Percentiles rank a stretch among this genome's conserved stretches.
Conservation (phyloP, 2,797 vertebrate genomes). For the Microcaecilia unicolor region DNA sequence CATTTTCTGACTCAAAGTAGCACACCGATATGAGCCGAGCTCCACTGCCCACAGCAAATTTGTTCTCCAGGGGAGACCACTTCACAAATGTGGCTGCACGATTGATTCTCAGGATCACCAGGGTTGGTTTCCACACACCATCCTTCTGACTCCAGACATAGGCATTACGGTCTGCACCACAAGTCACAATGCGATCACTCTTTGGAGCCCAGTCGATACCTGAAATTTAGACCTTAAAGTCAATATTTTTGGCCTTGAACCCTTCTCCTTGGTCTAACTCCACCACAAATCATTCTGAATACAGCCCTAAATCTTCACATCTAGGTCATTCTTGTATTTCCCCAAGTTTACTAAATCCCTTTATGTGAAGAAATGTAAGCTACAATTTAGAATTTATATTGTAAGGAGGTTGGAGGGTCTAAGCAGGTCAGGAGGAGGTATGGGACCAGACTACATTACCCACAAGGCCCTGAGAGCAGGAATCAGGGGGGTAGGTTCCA, state of each 20-base stretch:
- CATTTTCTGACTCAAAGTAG: conserved; percentile 97
- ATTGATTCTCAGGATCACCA: conserved; percentile 95
- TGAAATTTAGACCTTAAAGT: conserved; percentile 21
- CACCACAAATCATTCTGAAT: background rate
- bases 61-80: conserved; percentile 96
- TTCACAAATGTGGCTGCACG: conserved; percentile 93
- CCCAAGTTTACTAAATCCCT: too few species aligned
- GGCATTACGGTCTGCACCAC: conserved; percentile 91
- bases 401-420: too few species aligned
- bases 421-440: too few species aligned
- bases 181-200: conserved; percentile 96
- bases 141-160: conserved; percentile 98
- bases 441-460: too few species aligned
- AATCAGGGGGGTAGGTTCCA: too few species aligned
- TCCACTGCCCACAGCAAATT: conserved; percentile 94
- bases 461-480: too few species aligned
- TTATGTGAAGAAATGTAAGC: too few species aligned
- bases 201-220: conserved; percentile 98
- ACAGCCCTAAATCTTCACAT: background rate
- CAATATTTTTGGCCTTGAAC: background rate
- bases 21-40: conserved; percentile 95
- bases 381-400: too few species aligned
- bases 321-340: background rate
- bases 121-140: conserved; percentile 90
- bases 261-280: background rate